Conservation (phyloP, 2,888 invertebrate species). For the Orchestes rusci region DNA sequence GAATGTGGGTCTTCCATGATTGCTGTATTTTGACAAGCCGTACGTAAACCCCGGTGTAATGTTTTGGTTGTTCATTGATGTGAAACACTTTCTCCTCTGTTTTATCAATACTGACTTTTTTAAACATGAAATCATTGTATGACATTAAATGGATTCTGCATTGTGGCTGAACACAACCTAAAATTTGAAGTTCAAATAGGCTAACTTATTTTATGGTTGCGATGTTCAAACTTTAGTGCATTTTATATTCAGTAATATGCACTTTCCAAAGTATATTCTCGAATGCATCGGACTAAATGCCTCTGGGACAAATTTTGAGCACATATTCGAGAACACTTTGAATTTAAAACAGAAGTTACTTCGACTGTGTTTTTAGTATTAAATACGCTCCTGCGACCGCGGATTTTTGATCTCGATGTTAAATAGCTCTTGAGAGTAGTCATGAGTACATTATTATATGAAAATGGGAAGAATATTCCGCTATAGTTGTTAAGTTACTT, state of each 20-base stretch:
- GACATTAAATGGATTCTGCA: not conserved
- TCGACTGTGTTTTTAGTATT: too few relatives aligned
- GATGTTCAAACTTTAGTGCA: constrained; percentile 14
- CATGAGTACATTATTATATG: too few relatives aligned
- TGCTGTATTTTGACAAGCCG: too few relatives aligned
- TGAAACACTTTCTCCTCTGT: too few relatives aligned
- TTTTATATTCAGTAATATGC: constrained; percentile 14
- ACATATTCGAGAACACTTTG: constrained; percentile 9
- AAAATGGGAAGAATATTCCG: too few relatives aligned
- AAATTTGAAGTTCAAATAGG: not conserved
- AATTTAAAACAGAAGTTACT: constrained; percentile 11
- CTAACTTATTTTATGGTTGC: constrained; percentile 6
- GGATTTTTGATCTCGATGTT: too few relatives aligned
- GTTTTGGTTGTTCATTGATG: too few relatives aligned
- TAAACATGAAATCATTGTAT: not conserved
- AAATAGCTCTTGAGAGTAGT: too few relatives aligned
- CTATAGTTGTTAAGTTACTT: too few relatives aligned
- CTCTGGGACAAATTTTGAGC: constrained; percentile 6
- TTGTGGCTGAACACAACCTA: not conserved
- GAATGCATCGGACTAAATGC: constrained; percentile 9
- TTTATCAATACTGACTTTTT: not conserved
- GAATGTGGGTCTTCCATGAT: too few relatives aligned
- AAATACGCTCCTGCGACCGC: too few relatives aligned
- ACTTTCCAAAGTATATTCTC: constrained; percentile 11
- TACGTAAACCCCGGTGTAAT: too few relatives aligned